A percentile compares a stretch with the other conserved stretches of the same genome.
These are phyloP conservation scores for Saguinus imperator DNA, from an alignment of 2,113 vertebrate genomes.

Conservation along the genomic window DNA sequence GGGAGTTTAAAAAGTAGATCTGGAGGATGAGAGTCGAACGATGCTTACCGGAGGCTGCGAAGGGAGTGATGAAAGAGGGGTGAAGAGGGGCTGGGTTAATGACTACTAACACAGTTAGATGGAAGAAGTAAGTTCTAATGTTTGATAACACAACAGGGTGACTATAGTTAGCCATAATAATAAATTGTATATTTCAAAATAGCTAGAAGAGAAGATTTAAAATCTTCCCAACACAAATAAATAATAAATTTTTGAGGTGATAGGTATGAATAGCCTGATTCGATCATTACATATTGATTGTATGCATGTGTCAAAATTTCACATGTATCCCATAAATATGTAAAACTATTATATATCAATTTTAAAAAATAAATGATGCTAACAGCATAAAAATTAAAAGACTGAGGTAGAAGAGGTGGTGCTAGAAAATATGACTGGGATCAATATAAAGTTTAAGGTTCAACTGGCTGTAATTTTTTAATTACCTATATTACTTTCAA, in stretches of 20 bases:
- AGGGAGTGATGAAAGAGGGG: neutral
- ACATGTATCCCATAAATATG: neutral
- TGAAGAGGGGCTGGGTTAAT: neutral
- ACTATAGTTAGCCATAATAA: neutral
- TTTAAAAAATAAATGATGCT: neutral
- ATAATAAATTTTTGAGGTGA: neutral
- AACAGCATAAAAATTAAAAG: neutral
- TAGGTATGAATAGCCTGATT: neutral
- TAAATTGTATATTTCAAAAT: neutral
- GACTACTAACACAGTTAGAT: neutral
- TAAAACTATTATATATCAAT: neutral
- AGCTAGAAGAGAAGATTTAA: neutral
- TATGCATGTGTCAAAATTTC: neutral
- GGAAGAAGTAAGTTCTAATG: neutral
- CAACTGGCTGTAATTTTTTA: neutral
- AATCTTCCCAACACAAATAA: neutral
- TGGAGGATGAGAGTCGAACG: neutral
- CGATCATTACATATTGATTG: neutral
- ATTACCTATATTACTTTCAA: neutral
- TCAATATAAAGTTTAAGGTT: neutral
- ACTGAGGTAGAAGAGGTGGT: neutral
- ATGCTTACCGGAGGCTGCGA: neutral
- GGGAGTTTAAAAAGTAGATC: neutral
- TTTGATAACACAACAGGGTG: neutral
- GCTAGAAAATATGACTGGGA: neutral